These are phyloP conservation scores for Sciurus niger DNA, from an alignment of 2,113 vertebrate genomes.

Conservation along the genomic window DNA sequence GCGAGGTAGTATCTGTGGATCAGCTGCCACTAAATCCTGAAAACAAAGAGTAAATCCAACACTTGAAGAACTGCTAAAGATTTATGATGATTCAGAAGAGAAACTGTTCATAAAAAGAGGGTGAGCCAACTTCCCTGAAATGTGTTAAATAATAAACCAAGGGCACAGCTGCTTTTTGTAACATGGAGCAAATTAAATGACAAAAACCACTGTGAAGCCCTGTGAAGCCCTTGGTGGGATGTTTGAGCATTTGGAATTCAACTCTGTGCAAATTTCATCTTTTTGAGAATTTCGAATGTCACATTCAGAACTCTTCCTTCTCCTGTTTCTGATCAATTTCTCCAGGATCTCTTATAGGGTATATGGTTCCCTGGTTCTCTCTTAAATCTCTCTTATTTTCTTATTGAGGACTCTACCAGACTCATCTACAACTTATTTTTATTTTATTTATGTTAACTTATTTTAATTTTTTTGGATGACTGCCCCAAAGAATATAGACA, in stretches of 20 bases:
- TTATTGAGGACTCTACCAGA: not conserved
- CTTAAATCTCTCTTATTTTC: not conserved
- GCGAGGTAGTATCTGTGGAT: not conserved
- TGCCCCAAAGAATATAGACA: not conserved
- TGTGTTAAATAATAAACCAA: not conserved
- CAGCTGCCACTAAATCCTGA: constrained; percentile 54
- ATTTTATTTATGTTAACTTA: not conserved
- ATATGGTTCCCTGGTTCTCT: not conserved
- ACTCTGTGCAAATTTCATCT: not conserved
- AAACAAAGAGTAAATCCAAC: constrained; percentile 50
- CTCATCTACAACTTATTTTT: not conserved
- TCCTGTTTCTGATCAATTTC: not conserved
- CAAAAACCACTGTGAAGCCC: not conserved
- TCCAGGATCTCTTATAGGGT: not conserved
- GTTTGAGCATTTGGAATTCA: not conserved
- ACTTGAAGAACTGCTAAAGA: constrained; percentile 56
- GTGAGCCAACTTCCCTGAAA: not conserved
- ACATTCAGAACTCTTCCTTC: not conserved
- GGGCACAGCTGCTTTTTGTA: not conserved
- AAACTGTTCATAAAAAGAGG: constrained; percentile 51
- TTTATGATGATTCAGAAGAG: constrained; percentile 69
- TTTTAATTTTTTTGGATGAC: not conserved
- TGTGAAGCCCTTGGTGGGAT: not conserved
- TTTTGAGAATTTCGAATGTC: not conserved
- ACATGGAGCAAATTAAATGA: constrained; percentile 47